Evolutionary conservation across 1,140 invertebrate species (phyloP).

Genomic region (Drosophila navojoa): DNA sequence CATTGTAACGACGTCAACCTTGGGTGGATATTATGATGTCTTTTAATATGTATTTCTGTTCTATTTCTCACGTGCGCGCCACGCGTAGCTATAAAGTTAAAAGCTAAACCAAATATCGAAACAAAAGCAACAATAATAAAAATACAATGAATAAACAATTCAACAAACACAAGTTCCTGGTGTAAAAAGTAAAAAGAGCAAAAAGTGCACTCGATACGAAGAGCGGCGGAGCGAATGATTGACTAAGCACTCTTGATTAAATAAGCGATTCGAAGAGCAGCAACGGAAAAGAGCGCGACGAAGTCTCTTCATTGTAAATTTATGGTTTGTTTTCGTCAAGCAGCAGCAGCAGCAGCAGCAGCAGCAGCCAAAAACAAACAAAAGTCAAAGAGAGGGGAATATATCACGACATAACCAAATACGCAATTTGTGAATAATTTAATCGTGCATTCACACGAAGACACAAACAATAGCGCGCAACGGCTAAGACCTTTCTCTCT

Average conservation of each 20-base stretch:
- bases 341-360: slow-evolving; percentile 8
- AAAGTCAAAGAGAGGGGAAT: slow-evolving; percentile 9
- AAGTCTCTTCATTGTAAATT: slow-evolving; percentile 23
- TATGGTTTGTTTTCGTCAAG: slow-evolving; percentile 43
- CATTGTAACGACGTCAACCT: slow-evolving; percentile 19
- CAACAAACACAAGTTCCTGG: slow-evolving; percentile 36
- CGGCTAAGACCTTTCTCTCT: background rate
- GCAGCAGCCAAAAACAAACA: slow-evolving; percentile 1
- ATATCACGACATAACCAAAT: slow-evolving; percentile 43
- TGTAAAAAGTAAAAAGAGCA: slow-evolving; percentile 9
- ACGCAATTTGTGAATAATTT: slow-evolving; percentile 79
- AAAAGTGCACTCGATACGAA: slow-evolving; percentile 24
- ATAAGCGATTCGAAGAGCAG: slow-evolving; percentile 18
- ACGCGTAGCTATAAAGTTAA: slow-evolving; percentile 22
- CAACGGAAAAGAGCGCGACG: slow-evolving; percentile 16
- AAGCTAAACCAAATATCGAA: slow-evolving; percentile 10
- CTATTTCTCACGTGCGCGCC: slow-evolving; percentile 63
- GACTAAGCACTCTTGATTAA: slow-evolving; percentile 12
- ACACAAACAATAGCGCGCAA: background rate
- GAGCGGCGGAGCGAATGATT: background rate
- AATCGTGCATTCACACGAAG: slow-evolving; percentile 73
- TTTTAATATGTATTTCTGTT: slow-evolving; percentile 63
- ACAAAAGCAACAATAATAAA: background rate
- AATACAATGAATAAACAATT: slow-evolving; percentile 13
- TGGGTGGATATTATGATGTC: slow-evolving; percentile 43